Base-by-base conservation (phyloP, 2,113 vertebrate genomes). In the Eulacestoma nigropectus region DNA sequence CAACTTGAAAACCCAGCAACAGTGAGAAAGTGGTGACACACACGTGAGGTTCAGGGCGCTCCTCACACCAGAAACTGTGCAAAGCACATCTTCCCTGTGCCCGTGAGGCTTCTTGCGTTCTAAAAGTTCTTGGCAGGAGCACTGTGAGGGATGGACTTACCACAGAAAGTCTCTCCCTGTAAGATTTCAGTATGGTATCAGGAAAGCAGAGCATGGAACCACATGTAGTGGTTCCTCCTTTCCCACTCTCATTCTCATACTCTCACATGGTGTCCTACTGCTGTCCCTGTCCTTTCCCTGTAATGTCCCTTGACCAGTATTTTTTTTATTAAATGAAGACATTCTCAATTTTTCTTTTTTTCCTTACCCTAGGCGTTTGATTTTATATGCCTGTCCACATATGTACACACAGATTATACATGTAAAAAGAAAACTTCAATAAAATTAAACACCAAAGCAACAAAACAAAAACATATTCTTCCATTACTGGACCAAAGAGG, bases 401-500 rank as follows among this genome's bases (percentile, higher is more conserved):
- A 96, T 96, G 93, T 96, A 92, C 78, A 85, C 74, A 77, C 74
- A 93, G 87, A 93, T 91, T 94, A 84, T 95, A 69, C 33, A 91
- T 81, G 80, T 85, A 89, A 83, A 95, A 94, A 87, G 93, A 96
- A 96, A 96, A 96, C 93, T 93, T 96, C 93, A 96, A 96, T 94
- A 97, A 97, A 96, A 95, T 97, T 95, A 96, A 95, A 95, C 86
- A 96, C 91, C 80, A 95, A 96, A 97, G 95, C 85, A 96, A 93
- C 95, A 97, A 96, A 97, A 95, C 82, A 94, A 95, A 96, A 97
- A 91, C 96, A 96, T 93, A 96, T 97, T 96, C 93, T 90, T 94
- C 79, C 68, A 93, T 95, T 95, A 95, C 75, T 78, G 90, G 90
- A 95, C 95, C 90, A 96, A 94, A 96, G 68, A 94, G 30, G 73